Evolutionary conservation across 2,888 invertebrate species (phyloP), one percentile per base, ranked within the genome.

Genomic region (Minunthozetes semirufus): DNA sequence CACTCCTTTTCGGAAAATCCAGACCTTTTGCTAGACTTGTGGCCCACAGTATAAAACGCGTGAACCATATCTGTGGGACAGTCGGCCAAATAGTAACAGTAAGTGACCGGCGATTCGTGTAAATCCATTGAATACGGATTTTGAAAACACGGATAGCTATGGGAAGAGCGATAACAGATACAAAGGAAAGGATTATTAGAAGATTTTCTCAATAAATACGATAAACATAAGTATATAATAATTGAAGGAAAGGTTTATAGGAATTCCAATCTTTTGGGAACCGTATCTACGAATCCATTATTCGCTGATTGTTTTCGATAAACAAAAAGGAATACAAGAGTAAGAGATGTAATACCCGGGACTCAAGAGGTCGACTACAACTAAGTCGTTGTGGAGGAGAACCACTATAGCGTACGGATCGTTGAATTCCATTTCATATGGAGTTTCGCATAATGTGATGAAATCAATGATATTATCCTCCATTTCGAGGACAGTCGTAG

Each of bases 61-160:
- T 97, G 96, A 82, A 98, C 95, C 83, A 99, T 87, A 85, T 99
- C 98, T 77, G 93, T 92, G 63, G 98, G 97, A 84, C 97, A 98
- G 86, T 99, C 97, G 75, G 96, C 95, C 83, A 96, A 89, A 87
- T 99, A 99, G 76, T 91, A 89, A 84, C 96, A 94, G 85, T 93
- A 93, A 75, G 98, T 98, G 81, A 99, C 97, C 27, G 97, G 93
- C 73, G 96, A 95, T 86, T 99, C 98, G 86, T 99, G 98, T 80
- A 99, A 88, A 86, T 99, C 98, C 96, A 99, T 97, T 78, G 98
- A 94, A 86, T 99, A 98, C 63, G 98, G 99, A 86, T 97, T 97
- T 86, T 98, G 97, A 86, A 97, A 94, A 85, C 96, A 95, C 29
- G 98, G 98, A 86, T 96, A 99, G 4, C 68, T 68, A 1, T 59